These are phyloP conservation scores for Leiothrix lutea DNA, from an alignment of 2,113 vertebrate species.

Conservation along the genomic window DNA sequence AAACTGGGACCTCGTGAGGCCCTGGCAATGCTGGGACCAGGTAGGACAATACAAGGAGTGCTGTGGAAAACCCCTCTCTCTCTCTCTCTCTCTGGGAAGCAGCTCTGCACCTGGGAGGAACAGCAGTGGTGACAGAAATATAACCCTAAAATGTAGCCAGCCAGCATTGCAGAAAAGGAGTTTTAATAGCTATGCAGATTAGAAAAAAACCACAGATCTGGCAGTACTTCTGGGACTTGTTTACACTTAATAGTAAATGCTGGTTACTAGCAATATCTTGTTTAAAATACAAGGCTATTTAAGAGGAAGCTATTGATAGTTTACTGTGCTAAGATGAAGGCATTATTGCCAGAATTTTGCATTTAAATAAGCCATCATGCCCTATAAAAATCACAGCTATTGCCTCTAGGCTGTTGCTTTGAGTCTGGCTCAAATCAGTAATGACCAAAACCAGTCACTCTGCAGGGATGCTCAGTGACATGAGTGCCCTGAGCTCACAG, in stretches of 20 bases:
- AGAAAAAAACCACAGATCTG: background rate
- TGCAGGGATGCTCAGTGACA: background rate
- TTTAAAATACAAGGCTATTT: conserved; percentile 21
- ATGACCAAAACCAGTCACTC: background rate
- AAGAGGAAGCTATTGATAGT: conserved; percentile 10
- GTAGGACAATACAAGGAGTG: background rate
- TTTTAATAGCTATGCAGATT: background rate
- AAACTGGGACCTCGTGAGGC: background rate
- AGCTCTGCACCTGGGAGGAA: background rate
- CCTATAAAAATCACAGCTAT: background rate
- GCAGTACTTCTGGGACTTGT: background rate
- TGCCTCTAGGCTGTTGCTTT: background rate
- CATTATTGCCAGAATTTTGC: background rate
- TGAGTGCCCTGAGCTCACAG: accelerated
- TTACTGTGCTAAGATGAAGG: background rate
- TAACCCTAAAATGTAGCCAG: background rate
- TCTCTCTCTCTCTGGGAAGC: background rate
- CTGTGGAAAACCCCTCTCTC: background rate
- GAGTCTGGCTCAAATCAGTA: background rate
- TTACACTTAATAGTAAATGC: background rate
- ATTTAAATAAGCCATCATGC: background rate
- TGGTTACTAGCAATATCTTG: background rate
- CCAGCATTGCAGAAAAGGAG: background rate
- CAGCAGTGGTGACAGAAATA: background rate
- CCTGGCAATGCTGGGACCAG: background rate